Evolutionary conservation across 2,113 vertebrate species (phyloP).

Genomic region (Orthonyx spaldingii): DNA sequence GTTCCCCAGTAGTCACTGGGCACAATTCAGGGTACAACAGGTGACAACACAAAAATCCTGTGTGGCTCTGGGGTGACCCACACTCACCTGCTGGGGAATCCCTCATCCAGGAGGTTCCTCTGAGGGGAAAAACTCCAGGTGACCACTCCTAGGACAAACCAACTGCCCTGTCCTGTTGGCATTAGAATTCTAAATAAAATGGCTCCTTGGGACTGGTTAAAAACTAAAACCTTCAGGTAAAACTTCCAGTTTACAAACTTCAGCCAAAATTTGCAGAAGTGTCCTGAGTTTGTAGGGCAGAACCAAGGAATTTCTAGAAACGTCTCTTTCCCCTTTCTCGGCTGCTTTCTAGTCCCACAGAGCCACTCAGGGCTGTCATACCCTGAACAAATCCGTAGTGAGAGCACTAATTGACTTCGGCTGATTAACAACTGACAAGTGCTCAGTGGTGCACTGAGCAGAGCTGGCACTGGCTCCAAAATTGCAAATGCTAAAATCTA

Average conservation of each 20-base stretch:
- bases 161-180: neutral
- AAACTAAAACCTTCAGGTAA: neutral
- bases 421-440: constrained; percentile 33
- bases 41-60: neutral
- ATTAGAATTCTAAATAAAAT: neutral
- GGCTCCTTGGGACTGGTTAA: neutral
- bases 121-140: neutral
- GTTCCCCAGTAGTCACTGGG: neutral
- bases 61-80: neutral
- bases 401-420: constrained; percentile 1
- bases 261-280: neutral
- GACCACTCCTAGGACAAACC: neutral
- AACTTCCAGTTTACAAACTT: neutral
- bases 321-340: neutral
- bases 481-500: neutral
- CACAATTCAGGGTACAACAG: neutral
- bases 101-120: neutral
- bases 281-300: neutral
- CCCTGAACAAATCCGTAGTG: neutral
- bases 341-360: neutral
- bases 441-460: neutral
- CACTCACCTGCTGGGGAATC: neutral
- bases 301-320: neutral
- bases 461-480: neutral
- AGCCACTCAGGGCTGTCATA: neutral